Evolutionary conservation across 2,113 vertebrate genomes (phyloP).

Genomic region (Nanger granti): DNA sequence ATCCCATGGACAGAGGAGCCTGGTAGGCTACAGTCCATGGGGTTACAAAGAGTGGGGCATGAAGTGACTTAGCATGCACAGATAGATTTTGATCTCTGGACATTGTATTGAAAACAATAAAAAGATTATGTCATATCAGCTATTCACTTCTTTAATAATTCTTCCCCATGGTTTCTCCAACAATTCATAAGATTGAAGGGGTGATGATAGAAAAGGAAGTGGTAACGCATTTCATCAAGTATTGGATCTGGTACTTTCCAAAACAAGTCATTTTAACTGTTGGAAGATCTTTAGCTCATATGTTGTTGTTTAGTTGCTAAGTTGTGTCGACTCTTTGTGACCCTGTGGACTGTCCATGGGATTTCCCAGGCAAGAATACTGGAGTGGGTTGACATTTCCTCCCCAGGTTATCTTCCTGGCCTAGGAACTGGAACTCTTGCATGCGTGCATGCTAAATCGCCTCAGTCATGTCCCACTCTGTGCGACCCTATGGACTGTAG

Average conservation of each 20-base stretch:
- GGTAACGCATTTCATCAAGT: neutral
- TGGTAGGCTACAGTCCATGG: neutral
- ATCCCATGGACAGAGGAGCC: neutral
- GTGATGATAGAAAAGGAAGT: neutral
- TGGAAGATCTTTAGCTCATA: neutral
- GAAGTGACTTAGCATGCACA: neutral
- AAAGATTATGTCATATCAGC: neutral
- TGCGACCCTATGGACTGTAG: neutral
- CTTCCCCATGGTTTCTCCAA: neutral
- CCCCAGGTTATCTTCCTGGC: neutral
- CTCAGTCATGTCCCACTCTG: neutral
- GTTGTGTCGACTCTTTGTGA: neutral
- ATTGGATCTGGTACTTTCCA: neutral
- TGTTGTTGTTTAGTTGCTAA: neutral
- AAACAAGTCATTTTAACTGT: neutral
- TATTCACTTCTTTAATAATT: neutral
- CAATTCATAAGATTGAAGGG: neutral
- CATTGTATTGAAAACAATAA: neutral
- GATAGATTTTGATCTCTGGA: neutral
- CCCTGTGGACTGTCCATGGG: neutral
- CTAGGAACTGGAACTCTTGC: neutral
- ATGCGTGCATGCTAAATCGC: neutral
- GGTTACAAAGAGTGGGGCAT: neutral
- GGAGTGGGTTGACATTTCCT: neutral
- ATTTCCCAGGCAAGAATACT: neutral